phyloP scores from a whole-genome alignment of 2,113 vertebrate genomes.

The Callipepla squamata region DNA sequence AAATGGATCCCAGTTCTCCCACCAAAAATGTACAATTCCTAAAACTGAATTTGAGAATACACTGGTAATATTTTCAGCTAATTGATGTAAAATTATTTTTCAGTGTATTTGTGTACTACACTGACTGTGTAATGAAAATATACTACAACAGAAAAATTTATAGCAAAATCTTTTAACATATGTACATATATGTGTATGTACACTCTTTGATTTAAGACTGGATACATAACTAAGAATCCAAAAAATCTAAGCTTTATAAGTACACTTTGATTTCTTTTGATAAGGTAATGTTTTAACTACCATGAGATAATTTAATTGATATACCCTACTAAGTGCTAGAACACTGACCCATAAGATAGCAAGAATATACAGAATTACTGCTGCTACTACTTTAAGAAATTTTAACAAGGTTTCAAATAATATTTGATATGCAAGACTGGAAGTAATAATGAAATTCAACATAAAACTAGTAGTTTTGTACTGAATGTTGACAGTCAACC shows the following conservation, averaged over 20 bases:
- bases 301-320: conserved; percentile 17
- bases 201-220: neutral
- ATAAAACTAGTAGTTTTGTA: conserved; percentile 10
- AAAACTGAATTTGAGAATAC: neutral
- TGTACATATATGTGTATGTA: neutral
- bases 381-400: conserved; percentile 38
- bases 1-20: neutral
- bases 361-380: neutral
- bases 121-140: neutral
- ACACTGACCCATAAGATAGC: conserved; percentile 7
- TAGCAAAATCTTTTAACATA: neutral
- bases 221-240: neutral
- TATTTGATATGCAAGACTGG: neutral
- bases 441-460: conserved; percentile 58
- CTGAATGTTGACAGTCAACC: conserved; percentile 11
- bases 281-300: neutral
- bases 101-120: neutral
- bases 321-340: neutral
- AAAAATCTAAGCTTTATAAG: conserved; percentile 4
- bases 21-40: neutral
- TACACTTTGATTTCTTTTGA: neutral
- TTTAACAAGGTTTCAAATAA: conserved; percentile 36
- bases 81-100: neutral
- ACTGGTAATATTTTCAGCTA: neutral
- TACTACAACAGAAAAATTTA: neutral